A percentile compares a stretch with the other conserved stretches of the same genome.
Evolutionary conservation across 2,797 vertebrate species (phyloP).

Genomic region (Miichthys miiuy): DNA sequence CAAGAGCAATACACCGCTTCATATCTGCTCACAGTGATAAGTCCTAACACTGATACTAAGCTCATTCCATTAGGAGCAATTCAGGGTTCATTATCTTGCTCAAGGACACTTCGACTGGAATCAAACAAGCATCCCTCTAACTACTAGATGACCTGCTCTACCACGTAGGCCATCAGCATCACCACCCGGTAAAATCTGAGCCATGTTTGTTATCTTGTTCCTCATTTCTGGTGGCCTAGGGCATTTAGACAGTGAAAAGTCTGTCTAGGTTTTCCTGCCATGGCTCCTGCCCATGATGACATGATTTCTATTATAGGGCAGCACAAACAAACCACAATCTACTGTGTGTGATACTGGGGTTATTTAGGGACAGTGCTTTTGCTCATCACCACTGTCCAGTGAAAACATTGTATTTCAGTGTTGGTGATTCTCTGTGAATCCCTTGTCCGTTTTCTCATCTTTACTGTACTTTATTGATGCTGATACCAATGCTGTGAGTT

Average conservation of each 20-base stretch:
- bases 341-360: not conserved
- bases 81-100: too few relatives aligned
- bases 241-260: not conserved
- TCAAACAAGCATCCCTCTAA: too few relatives aligned
- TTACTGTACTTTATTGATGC: too few relatives aligned
- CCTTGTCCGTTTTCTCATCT: not conserved
- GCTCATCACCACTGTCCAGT: not conserved
- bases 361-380: not conserved
- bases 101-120: too few relatives aligned
- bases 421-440: not conserved
- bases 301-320: not conserved
- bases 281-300: not conserved
- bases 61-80: too few relatives aligned
- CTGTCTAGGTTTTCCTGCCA: not conserved
- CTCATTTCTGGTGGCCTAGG: not conserved
- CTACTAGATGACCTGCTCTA: too few relatives aligned
- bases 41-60: too few relatives aligned
- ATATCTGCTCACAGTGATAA: too few relatives aligned
- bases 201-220: not conserved
- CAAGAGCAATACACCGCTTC: too few relatives aligned
- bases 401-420: not conserved
- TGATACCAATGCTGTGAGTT: too few relatives aligned
- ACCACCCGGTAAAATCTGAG: not conserved
- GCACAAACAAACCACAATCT: not conserved
- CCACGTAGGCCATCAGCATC: not conserved